Evolutionary conservation across 2,888 invertebrate genomes (phyloP), one percentile per base, ranked within the genome.

Genomic region (Dione vanillae): DNA sequence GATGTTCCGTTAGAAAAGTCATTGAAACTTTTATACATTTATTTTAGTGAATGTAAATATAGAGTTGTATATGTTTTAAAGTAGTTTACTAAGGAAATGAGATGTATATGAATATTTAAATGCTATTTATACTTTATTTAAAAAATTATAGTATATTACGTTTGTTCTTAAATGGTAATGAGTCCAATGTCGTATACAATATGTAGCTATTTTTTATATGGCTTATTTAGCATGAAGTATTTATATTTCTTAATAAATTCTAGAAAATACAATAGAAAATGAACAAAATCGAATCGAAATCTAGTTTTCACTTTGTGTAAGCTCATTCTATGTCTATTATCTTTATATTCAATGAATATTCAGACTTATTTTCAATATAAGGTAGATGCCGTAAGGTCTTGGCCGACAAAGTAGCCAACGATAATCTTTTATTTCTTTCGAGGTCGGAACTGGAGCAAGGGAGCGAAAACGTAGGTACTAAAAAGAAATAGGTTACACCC

Each of bases 381-480:
- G 12, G 35, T 43, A 79, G 83, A 77, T 79, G 77, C 78, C 73
- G 78, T 80, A 82, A 83, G 84, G 85, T 82, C 82, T 83, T 84
- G 86, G 85, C 87, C 27, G 20, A 61, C 61, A 9, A 40, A 56
- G 81, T 79, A 79, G 83, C 79, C 78, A 80, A 82, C 88, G 87
- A 87, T 86, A 89, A 88, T 89, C 88, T 89, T 87, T 86, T 85
- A 80, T 85, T 88, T 84, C 78, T 85, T 88, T 66, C 56, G 37
- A 80, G 78, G 80, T 84, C 82, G 85, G 84, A 79, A 80, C 85
- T 89, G 88, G 87, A 87, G 86, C 87, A 87, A 85, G 86, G 81
- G 83, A 85, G 86, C 85, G 87, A 89, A 89, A 90, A 88, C 87
- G 88, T n/a, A n/a, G n/a, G n/a, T 86, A 86, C 86, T 83, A 84